These are phyloP conservation scores for Agonopterix alstromeriana DNA, from an alignment of 2,888 invertebrate species.

Conservation along the genomic window DNA sequence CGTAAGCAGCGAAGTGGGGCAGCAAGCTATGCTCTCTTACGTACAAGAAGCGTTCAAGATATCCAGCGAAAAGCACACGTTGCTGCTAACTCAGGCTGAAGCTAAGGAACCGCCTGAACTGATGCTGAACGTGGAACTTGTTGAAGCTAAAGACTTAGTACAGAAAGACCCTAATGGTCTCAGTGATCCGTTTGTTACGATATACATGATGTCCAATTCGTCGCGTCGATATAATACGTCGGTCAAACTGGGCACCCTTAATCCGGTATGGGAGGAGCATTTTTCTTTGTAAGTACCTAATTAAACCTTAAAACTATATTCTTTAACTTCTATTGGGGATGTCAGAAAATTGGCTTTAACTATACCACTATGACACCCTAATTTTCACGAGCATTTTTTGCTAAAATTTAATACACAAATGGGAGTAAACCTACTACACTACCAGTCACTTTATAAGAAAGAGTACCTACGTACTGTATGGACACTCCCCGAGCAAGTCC, in stretches of 20 bases:
- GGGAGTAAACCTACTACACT: too few relatives aligned
- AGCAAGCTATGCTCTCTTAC: conserved; percentile 82
- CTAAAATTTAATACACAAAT: too few relatives aligned
- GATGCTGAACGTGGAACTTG: conserved; percentile 89
- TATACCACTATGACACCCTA: too few relatives aligned
- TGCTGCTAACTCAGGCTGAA: conserved; percentile 82
- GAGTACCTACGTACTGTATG: too few relatives aligned
- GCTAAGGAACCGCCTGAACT: conserved; percentile 90
- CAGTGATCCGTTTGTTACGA: conserved; percentile 97
- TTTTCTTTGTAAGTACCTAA: conserved; percentile 89
- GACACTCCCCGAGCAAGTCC: too few relatives aligned
- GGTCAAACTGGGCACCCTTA: conserved; percentile 92
- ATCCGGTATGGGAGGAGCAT: conserved; percentile 97
- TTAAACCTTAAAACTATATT: background rate
- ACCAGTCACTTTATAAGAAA: too few relatives aligned
- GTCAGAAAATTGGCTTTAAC: too few relatives aligned
- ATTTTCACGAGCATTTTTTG: too few relatives aligned
- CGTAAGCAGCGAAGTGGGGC: conserved; percentile 81
- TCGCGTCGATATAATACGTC: conserved; percentile 91
- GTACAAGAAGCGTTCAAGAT: conserved; percentile 88
- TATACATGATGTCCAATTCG: conserved; percentile 87
- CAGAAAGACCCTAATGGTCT: conserved; percentile 94
- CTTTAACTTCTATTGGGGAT: too few relatives aligned
- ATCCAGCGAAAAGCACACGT: conserved; percentile 84
- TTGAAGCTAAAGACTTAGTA: conserved; percentile 89